These are phyloP conservation scores for Leptoteleia sp. DNA, from an alignment of 1,140 invertebrate genomes.

Conservation along the genomic window DNA sequence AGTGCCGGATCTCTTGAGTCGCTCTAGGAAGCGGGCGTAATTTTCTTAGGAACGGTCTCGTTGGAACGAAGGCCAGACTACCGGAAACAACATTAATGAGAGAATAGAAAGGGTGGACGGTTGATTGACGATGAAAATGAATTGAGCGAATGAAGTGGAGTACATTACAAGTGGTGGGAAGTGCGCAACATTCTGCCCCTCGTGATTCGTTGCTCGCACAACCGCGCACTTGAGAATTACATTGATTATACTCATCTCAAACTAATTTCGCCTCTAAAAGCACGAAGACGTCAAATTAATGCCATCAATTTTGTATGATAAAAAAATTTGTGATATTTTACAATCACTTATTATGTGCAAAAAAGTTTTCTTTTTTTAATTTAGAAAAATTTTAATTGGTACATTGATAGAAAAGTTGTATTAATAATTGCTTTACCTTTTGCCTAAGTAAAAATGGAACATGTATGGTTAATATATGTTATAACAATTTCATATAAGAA, in stretches of 20 bases:
- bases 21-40: conserved; percentile 72
- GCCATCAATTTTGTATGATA: too few relatives aligned
- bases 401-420: too few relatives aligned
- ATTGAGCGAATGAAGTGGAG: conserved; percentile 79
- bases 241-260: conserved; percentile 24
- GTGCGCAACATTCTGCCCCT: conserved; percentile 75
- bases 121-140: conserved; percentile 80
- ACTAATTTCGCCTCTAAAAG: conserved; percentile 11
- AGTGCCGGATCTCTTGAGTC: conserved; percentile 68
- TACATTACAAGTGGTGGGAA: conserved; percentile 79
- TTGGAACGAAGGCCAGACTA: conserved; percentile 60
- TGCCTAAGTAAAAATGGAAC: too few relatives aligned
- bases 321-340: too few relatives aligned
- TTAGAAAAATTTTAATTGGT: too few relatives aligned
- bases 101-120: conserved; percentile 75
- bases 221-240: conserved; percentile 51
- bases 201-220: conserved; percentile 55
- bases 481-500: too few relatives aligned
- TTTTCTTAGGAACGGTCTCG: conserved; percentile 75
- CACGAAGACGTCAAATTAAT: too few relatives aligned
- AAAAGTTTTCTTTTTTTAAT: too few relatives aligned
- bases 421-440: too few relatives aligned
- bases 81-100: conserved; percentile 78
- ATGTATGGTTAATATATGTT: too few relatives aligned
- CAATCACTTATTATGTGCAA: too few relatives aligned